phyloP scores from a whole-genome alignment of 2,797 vertebrate genomes.

The Anguilla pacifica region DNA sequence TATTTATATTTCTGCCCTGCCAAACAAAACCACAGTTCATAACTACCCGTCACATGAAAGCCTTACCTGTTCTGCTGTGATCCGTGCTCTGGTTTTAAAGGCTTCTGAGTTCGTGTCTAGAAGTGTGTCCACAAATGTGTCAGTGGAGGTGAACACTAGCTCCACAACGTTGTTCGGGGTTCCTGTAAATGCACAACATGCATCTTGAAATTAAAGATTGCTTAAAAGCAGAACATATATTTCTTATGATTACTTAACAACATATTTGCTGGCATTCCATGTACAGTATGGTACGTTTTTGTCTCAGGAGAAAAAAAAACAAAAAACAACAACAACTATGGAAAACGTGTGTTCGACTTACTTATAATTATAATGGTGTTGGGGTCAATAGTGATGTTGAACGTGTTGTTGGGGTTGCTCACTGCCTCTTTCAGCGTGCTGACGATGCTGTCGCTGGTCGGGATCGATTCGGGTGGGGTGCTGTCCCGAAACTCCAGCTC shows the following conservation, averaged over 20 bases:
- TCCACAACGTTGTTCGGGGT: not conserved
- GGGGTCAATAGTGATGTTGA: conserved; percentile 26
- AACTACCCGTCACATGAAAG: not conserved
- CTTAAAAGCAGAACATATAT: not conserved
- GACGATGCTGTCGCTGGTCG: not conserved
- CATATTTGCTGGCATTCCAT: not conserved
- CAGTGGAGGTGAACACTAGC: conserved; percentile 45
- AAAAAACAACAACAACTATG: not conserved
- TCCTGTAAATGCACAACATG: not conserved
- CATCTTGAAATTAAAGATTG: not conserved
- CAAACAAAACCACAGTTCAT: too few relatives aligned
- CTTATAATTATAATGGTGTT: conserved; percentile 32
- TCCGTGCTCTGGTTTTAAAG: conserved; percentile 33
- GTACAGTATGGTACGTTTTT: not conserved
- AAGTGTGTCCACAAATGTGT: conserved; percentile 52
- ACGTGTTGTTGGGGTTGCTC: not conserved
- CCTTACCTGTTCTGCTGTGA: conserved; percentile 47
- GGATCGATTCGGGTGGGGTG: conserved; percentile 24
- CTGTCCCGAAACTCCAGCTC: conserved; percentile 44
- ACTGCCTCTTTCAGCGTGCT: conserved; percentile 28
- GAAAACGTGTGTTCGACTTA: conserved; percentile 29
- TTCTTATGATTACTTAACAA: not conserved
- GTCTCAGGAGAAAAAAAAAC: not conserved
- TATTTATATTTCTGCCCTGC: not conserved
- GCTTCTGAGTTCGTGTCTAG: conserved; percentile 34